Evolutionary conservation across 2,797 vertebrate species (phyloP).

Genomic region (Helicolenus hilgendorfi): DNA sequence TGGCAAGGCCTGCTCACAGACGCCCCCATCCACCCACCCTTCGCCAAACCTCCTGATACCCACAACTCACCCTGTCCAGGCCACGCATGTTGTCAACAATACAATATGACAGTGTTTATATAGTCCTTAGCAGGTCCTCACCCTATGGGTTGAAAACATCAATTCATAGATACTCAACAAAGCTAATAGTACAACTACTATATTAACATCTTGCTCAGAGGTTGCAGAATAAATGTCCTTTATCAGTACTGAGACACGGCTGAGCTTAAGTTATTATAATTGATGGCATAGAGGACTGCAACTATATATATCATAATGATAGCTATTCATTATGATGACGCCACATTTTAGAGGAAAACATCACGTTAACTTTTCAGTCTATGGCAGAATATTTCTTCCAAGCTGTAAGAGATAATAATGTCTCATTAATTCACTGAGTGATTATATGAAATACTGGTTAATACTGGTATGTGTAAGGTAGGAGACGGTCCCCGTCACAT

Average conservation of each 20-base stretch:
- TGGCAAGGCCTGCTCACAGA: slow-evolving; percentile 69
- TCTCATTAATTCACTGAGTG: slow-evolving; percentile 26
- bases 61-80: slow-evolving; percentile 48
- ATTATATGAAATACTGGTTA: slow-evolving; percentile 19
- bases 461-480: slow-evolving; percentile 12
- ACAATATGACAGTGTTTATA: slow-evolving; percentile 64
- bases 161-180: slow-evolving; percentile 31
- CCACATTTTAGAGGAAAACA: background rate
- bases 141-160: slow-evolving; percentile 43
- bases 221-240: background rate
- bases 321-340: background rate
- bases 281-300: background rate
- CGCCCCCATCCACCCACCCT: slow-evolving; percentile 38
- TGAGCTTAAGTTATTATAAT: background rate
- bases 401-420: slow-evolving; percentile 3
- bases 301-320: too few species aligned
- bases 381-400: background rate
- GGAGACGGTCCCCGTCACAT: slow-evolving; percentile 4
- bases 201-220: background rate
- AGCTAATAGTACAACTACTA: background rate
- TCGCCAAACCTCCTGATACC: slow-evolving; percentile 49
- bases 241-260: background rate
- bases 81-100: slow-evolving; percentile 62
- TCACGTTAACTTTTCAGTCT: background rate
- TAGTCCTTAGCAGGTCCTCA: slow-evolving; percentile 34